phyloP scores from a whole-genome alignment of 1,140 invertebrate genomes.

The Heterodera carotae region DNA sequence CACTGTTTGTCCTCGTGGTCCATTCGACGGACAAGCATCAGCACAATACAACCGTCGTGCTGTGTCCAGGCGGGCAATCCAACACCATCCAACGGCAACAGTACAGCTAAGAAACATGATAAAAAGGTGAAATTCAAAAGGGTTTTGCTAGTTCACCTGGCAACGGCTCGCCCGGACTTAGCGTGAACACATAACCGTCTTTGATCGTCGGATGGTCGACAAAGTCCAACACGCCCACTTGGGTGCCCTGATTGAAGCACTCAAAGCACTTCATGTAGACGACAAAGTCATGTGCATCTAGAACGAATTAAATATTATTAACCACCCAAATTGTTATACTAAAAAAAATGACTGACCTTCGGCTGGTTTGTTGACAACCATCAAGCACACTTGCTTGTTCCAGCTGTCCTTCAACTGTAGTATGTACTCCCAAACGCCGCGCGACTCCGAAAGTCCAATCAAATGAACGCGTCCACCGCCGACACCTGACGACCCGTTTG shows the following conservation, averaged over 20 bases:
- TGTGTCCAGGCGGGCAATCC: slow-evolving; percentile 9
- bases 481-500: background rate
- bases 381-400: slow-evolving; percentile 20
- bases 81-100: slow-evolving; percentile 15
- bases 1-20: slow-evolving; percentile 16
- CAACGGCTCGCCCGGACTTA: slow-evolving; percentile 2
- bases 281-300: slow-evolving; percentile 2
- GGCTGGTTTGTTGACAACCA: slow-evolving; percentile 9
- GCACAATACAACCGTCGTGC: background rate
- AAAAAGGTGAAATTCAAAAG: too few species aligned
- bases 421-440: slow-evolving; percentile 23
- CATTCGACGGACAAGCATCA: slow-evolving; percentile 22
- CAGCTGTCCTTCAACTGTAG: slow-evolving; percentile 8
- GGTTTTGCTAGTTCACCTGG: too few species aligned
- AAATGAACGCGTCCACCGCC: background rate
- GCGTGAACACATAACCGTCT: slow-evolving; percentile 29
- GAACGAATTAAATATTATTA: background rate
- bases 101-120: slow-evolving; percentile 11
- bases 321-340: background rate
- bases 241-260: slow-evolving; percentile 3
- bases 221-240: slow-evolving; percentile 24
- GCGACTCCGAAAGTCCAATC: slow-evolving; percentile 11
- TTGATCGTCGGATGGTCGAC: slow-evolving; percentile 8
- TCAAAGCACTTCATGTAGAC: background rate
- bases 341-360: slow-evolving; percentile 9